These are phyloP conservation scores for Chaetura pelagica DNA, from an alignment of 2,113 vertebrate genomes.

Conservation along the genomic window DNA sequence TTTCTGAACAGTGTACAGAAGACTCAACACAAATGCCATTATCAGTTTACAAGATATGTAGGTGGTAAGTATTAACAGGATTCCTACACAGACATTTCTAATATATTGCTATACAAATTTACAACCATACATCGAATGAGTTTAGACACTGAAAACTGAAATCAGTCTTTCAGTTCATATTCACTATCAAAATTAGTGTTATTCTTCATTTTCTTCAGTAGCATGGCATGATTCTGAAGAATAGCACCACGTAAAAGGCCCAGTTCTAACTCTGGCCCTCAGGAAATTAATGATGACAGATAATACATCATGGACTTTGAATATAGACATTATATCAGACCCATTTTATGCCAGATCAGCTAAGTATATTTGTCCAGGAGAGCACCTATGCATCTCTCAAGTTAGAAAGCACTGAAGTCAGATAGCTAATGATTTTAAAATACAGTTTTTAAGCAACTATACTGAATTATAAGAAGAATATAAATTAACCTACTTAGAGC, in stretches of 20 bases:
- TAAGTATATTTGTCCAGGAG: not conserved
- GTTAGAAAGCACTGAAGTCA: not conserved
- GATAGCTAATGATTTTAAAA: not conserved
- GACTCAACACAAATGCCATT: conserved; percentile 31
- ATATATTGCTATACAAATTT: conserved; percentile 37
- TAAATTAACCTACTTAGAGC: not conserved
- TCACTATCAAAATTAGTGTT: not conserved
- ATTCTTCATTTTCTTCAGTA: not conserved
- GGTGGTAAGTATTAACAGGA: conserved; percentile 39
- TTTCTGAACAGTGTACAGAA: conserved; percentile 25
- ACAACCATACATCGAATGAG: not conserved
- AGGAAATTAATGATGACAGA: conserved; percentile 3
- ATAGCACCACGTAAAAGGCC: not conserved
- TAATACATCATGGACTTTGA: not conserved
- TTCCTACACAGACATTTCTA: conserved; percentile 16
- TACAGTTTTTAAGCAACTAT: not conserved
- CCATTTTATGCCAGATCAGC: not conserved
- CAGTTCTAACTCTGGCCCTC: not conserved
- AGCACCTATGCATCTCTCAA: not conserved
- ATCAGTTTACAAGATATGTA: conserved; percentile 50
- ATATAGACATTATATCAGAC: not conserved
- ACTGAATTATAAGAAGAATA: not conserved
- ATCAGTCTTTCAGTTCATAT: not conserved
- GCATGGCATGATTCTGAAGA: not conserved
- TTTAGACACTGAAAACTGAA: not conserved